A percentile compares a stretch with the other conserved stretches of the same genome.
These are phyloP conservation scores for Pseudobourletiella spinata DNA, from an alignment of 1,140 invertebrate genomes.

Conservation along the genomic window DNA sequence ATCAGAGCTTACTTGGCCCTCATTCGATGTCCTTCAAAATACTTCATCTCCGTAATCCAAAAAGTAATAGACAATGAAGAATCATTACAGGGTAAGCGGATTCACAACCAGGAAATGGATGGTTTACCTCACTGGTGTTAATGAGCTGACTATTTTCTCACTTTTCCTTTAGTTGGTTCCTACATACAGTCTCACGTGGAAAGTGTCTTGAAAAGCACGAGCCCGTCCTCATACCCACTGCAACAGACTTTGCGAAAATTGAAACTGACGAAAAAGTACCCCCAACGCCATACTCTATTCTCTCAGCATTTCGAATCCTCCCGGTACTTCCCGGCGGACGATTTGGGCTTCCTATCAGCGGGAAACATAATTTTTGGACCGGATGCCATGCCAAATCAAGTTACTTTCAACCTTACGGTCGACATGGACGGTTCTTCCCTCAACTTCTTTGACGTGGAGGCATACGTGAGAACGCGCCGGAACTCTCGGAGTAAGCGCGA, in stretches of 20 bases:
- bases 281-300: conserved; percentile 66
- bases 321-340: conserved; percentile 57
- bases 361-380: conserved; percentile 76
- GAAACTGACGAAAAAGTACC: conserved; percentile 58
- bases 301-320: conserved; percentile 67
- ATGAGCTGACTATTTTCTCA: too few relatives aligned
- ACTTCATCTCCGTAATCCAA: conserved; percentile 58
- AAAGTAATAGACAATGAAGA: conserved; percentile 58
- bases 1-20: conserved; percentile 74
- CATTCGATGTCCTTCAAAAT: conserved; percentile 59
- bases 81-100: conserved; percentile 47
- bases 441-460: conserved; percentile 64
- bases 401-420: conserved; percentile 67
- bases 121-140: too few relatives aligned
- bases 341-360: conserved; percentile 60
- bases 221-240: conserved; percentile 57
- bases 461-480: neutral
- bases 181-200: conserved; percentile 73
- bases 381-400: conserved; percentile 70
- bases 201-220: conserved; percentile 64
- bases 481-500: too few relatives aligned
- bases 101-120: too few relatives aligned
- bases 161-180: too few relatives aligned
- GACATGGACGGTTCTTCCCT: conserved; percentile 76
- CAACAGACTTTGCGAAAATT: conserved; percentile 56